A percentile compares a stretch with the other conserved stretches of the same genome.
Evolutionary conservation across 2,113 vertebrate genomes (phyloP).

Genomic region (Pionites leucogaster): DNA sequence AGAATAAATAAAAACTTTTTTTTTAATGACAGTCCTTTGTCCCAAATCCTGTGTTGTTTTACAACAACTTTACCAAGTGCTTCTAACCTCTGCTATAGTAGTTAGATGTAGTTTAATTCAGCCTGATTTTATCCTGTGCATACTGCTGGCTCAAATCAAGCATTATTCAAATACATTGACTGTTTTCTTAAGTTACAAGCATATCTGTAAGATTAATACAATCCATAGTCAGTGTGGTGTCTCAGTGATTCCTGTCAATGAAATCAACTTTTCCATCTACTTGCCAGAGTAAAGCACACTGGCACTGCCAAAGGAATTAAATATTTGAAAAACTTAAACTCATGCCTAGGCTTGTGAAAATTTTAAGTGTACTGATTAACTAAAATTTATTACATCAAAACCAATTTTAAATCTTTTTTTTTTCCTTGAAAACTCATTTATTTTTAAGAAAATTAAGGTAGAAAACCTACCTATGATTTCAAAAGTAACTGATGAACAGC

Average conservation of each 20-base stretch:
- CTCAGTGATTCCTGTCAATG: background rate
- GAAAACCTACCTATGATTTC: background rate
- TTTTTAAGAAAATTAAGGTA: background rate
- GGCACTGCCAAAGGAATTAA: background rate
- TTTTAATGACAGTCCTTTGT: background rate
- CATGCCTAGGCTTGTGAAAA: background rate
- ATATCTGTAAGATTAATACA: accelerated
- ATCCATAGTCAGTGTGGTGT: accelerated
- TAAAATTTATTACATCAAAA: background rate
- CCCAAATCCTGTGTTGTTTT: background rate
- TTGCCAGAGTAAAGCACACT: background rate
- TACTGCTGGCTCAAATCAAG: background rate
- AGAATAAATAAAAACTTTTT: background rate
- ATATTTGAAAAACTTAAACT: background rate
- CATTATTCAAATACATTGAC: background rate
- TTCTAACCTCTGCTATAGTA: background rate
- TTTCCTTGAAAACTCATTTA: background rate
- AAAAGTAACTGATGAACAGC: background rate
- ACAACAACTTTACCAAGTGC: background rate
- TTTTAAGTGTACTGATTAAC: background rate
- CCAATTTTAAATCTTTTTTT: background rate
- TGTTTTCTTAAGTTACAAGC: background rate
- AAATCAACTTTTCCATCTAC: background rate
- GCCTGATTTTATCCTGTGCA: background rate
- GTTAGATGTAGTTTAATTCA: background rate